Evolutionary conservation across 2,113 vertebrate species (phyloP).

Genomic region (Verasper variegatus): DNA sequence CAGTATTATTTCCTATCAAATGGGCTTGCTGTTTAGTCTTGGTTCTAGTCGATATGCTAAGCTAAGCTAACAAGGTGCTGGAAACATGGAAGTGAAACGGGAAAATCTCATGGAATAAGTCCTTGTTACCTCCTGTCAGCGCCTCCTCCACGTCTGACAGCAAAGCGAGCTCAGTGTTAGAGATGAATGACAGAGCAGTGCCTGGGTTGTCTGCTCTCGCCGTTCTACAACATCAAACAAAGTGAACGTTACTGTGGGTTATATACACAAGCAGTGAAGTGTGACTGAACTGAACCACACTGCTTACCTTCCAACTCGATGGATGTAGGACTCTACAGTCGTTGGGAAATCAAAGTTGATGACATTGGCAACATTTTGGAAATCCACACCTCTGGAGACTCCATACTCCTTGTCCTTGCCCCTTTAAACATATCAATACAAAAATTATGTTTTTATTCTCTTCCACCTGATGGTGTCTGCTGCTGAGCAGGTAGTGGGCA

Average conservation of each 20-base stretch:
- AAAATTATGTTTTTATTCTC: not conserved
- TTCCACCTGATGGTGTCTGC: too few species aligned
- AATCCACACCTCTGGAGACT: slow-evolving; percentile 92
- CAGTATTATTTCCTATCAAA: too few species aligned
- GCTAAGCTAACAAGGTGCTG: too few species aligned
- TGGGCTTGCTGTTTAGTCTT: too few species aligned
- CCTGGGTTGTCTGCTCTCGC: slow-evolving; percentile 90
- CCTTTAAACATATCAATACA: slow-evolving; percentile 64
- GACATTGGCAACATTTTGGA: slow-evolving; percentile 90
- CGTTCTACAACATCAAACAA: slow-evolving; percentile 78
- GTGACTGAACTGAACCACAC: not conserved
- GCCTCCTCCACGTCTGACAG: slow-evolving; percentile 84
- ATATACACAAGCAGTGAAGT: not conserved
- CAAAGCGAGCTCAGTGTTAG: slow-evolving; percentile 78
- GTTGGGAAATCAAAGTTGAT: slow-evolving; percentile 93
- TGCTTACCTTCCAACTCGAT: slow-evolving; percentile 89
- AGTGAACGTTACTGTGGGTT: not conserved
- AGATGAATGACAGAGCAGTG: slow-evolving; percentile 87
- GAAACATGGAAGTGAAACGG: too few species aligned
- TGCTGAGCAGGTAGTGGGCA: too few species aligned
- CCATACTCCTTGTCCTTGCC: slow-evolving; percentile 87
- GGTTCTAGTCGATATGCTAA: too few species aligned
- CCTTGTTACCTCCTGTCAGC: slow-evolving; percentile 82
- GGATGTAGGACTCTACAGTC: slow-evolving; percentile 87
- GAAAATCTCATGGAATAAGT: too few species aligned